These are phyloP conservation scores for Zaprionus davidi DNA, from an alignment of 1,140 invertebrate genomes.

Conservation along the genomic window DNA sequence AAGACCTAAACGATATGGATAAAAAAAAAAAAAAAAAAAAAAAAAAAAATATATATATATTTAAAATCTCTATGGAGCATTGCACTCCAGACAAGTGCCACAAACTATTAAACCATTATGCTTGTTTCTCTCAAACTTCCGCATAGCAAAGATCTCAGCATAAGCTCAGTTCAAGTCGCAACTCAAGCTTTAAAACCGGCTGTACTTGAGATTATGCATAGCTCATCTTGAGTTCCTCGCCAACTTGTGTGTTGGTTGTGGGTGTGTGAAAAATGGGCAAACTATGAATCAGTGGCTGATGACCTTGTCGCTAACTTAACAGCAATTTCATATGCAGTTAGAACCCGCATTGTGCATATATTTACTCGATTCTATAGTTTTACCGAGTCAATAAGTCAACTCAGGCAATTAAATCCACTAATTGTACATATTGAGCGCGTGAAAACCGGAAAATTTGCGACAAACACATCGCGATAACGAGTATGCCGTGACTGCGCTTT, in stretches of 20 bases:
- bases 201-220: conserved; percentile 73
- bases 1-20: too few species aligned
- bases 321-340: conserved; percentile 14
- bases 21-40: too few species aligned
- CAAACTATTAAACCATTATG: conserved; percentile 33
- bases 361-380: conserved; percentile 1
- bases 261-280: conserved; percentile 29
- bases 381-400: conserved; percentile 48
- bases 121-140: conserved; percentile 56
- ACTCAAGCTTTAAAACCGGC: conserved; percentile 40
- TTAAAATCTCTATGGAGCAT: too few species aligned
- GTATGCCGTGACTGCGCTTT: not conserved
- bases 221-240: conserved; percentile 17
- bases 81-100: not conserved
- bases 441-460: conserved; percentile 54
- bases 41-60: too few species aligned
- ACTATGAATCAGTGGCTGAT: conserved; percentile 18
- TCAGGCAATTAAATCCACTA: conserved; percentile 46
- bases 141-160: conserved; percentile 43
- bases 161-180: conserved; percentile 12
- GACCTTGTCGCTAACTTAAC: conserved; percentile 28
- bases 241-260: not conserved
- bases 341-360: not conserved
- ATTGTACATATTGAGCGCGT: conserved; percentile 29
- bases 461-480: not conserved